Conservation (phyloP, 2,888 invertebrate species). For the Sussaba pulchella region DNA sequence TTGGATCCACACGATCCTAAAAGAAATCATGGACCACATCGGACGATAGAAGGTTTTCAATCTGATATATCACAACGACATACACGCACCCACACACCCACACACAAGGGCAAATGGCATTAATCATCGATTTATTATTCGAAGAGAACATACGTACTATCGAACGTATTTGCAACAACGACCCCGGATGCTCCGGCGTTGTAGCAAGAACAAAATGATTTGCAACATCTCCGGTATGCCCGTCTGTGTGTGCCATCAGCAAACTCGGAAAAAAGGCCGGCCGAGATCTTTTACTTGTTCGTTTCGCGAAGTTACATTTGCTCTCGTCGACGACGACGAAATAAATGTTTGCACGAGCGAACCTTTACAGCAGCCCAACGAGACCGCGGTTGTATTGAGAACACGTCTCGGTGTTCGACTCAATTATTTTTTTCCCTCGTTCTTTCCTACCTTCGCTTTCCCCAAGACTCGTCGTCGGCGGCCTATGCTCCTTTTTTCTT, state of each 20-base stretch:
- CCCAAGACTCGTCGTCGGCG: conserved; percentile 5
- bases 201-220: conserved; percentile 12
- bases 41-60: no score
- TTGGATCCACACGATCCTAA: no score
- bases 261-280: conserved; percentile 49
- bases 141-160: neutral
- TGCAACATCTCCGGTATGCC: neutral
- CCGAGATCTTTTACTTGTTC: conserved; percentile 27
- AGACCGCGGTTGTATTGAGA: conserved; percentile 11
- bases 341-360: conserved; percentile 63
- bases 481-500: conserved; percentile 10
- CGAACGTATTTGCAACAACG: conserved; percentile 10
- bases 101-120: no score
- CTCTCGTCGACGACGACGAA: conserved; percentile 38
- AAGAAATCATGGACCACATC: no score
- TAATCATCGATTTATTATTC: neutral
- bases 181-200: neutral
- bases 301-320: conserved; percentile 50
- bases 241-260: conserved; percentile 44
- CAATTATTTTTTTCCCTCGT: conserved; percentile 22
- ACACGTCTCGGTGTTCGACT: conserved; percentile 19
- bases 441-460: conserved; percentile 49
- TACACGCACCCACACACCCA: no score
- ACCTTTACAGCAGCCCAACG: conserved; percentile 28
- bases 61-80: no score